Conservation (phyloP, 2,888 invertebrate genomes). For the Drosophila neonasuta region DNA sequence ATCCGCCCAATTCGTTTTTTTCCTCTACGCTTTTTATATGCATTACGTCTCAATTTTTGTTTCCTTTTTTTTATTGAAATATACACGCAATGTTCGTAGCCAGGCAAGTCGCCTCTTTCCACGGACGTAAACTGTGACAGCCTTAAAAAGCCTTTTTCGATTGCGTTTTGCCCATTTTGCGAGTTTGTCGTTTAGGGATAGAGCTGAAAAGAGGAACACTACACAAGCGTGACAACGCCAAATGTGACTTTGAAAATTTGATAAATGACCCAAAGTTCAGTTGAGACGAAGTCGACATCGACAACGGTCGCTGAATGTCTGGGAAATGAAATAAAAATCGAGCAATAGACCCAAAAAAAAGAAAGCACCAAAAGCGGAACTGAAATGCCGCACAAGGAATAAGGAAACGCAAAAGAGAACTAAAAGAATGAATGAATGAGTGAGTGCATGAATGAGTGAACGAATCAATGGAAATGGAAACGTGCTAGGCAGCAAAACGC, state of each 20-base stretch:
- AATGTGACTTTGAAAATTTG: conserved; percentile 81
- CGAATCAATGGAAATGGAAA: conserved; percentile 46
- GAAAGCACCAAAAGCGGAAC: conserved; percentile 53
- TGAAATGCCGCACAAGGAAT: conserved; percentile 46
- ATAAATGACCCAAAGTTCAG: conserved; percentile 77
- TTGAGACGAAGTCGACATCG: conserved; percentile 9
- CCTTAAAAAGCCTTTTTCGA: conserved; percentile 59
- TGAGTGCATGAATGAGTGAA: conserved; percentile 33
- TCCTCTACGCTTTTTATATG: conserved; percentile 4
- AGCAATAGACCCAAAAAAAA: conserved; percentile 29
- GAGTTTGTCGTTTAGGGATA: conserved; percentile 3
- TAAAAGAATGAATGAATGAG: conserved; percentile 39
- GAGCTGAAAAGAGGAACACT: conserved; percentile 42
- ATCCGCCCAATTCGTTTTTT: conserved; percentile 19
- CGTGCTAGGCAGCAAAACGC: conserved; percentile 50
- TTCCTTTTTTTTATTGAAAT: conserved; percentile 60
- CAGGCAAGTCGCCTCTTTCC: background rate
- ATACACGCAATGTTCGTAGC: conserved; percentile 54
- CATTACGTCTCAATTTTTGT: conserved; percentile 50
- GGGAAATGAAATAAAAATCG: conserved; percentile 62
- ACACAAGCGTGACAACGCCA: conserved; percentile 76
- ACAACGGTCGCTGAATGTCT: conserved; percentile 42
- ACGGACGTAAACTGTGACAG: background rate
- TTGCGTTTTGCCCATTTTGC: conserved; percentile 33
- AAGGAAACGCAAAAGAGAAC: conserved; percentile 25